Base-by-base conservation (phyloP, 1,140 invertebrate genomes). In the Danaus plexippus region DNA sequence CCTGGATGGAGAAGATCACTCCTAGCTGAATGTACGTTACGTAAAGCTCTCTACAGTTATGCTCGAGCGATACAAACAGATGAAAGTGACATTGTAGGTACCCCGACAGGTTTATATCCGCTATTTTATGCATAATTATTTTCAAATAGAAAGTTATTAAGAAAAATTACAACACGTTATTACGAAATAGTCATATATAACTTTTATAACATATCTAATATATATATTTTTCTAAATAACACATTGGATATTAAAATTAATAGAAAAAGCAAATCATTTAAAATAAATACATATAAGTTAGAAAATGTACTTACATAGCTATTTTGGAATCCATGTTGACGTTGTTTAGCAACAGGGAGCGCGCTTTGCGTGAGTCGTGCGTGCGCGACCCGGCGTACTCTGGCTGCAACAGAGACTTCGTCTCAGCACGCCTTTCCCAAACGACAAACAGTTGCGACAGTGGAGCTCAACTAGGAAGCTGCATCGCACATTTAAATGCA, bases 401-500 rank as follows among this genome's bases (percentile, higher is more conserved):
- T 66, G 73, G 64, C 76, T 84, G 80, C 75, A 85, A 85, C 77
- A 83, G 75, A 85, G 77, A 80, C 66, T 68, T 77, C 80, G 66
- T 75, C 72, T 83, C 77, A 81, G 67, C 79, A 75, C 75, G 76
- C 80, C 80, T 84, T 82, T 84, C 77, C 75, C 79, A 80, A 77
- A 75, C 77, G 73, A 81, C 64, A 74, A 73, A 74, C 71, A 73
- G 75, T 84, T 85, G 80, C 80, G 76, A 84, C 76, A 85, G 75
- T 77, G 71, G 72, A 75, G 74, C 75, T 81, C 73, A 78, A 84
- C 72, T 70, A 82, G 80, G 82, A 84, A 84, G 83, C 82, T 80
- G 75, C 76, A 82, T 82, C 77, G 69, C 77, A 85, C 72, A 78
- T 82, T 80, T 77, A 83, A 84, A 82, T 82, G 82, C 82, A 85